A percentile compares a stretch with the other conserved stretches of the same genome.
Conservation (phyloP, 2,797 vertebrate species). For the Xiphophorus birchmanni region DNA sequence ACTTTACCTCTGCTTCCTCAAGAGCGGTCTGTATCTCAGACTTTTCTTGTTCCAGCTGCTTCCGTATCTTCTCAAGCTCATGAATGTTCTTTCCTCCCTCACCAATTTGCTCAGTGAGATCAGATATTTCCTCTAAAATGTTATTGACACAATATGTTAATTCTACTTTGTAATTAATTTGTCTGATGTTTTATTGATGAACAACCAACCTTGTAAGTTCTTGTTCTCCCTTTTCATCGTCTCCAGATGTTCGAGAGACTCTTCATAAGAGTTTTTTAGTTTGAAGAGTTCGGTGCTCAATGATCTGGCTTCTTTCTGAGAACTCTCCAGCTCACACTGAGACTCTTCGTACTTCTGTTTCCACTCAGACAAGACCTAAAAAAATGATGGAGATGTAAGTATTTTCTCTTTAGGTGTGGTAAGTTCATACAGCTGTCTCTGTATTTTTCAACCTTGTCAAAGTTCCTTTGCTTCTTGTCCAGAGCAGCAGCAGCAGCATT, state of each 20-base stretch:
- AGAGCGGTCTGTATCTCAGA: conserved; percentile 79
- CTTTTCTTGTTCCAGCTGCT: conserved; percentile 85
- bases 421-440: not conserved
- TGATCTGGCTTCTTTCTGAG: conserved; percentile 78
- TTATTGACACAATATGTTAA: not conserved
- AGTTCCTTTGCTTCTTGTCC: conserved; percentile 82
- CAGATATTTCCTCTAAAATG: conserved; percentile 82
- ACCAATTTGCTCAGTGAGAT: conserved; percentile 85
- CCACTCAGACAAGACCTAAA: conserved; percentile 20
- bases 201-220: conserved; percentile 77
- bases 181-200: not conserved
- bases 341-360: conserved; percentile 24
- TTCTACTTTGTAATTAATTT: rapidly evolving
- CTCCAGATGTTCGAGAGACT: conserved; percentile 80
- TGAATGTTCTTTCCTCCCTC: conserved; percentile 83
- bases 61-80: conserved; percentile 85
- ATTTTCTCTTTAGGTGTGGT: not conserved
- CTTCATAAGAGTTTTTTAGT: conserved; percentile 83
- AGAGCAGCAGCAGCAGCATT: conserved; percentile 81
- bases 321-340: conserved; percentile 67
- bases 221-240: conserved; percentile 89
- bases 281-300: conserved; percentile 83
- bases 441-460: conserved; percentile 52
- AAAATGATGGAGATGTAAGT: not conserved
- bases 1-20: conserved; percentile 82